These are phyloP conservation scores for Xerus rutilus DNA, from an alignment of 2,797 vertebrate genomes.

Conservation along the genomic window DNA sequence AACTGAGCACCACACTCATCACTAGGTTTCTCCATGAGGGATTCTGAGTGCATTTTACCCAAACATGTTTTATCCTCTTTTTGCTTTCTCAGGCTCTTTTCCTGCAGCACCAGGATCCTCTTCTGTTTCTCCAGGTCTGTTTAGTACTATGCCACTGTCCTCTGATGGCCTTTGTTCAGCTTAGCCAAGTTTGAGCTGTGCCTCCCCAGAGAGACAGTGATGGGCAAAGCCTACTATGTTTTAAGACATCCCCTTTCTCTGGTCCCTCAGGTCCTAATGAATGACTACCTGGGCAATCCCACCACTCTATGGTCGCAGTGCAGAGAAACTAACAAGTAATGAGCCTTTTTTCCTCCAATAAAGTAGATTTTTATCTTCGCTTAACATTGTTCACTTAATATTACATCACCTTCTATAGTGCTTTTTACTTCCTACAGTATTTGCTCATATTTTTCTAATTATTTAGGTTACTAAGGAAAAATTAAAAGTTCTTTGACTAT, in stretches of 20 bases:
- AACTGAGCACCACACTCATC: background rate
- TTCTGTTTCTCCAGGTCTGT: background rate
- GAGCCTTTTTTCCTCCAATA: background rate
- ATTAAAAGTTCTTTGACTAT: background rate
- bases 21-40: background rate
- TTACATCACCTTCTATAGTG: background rate
- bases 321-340: background rate
- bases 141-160: background rate
- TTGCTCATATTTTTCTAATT: background rate
- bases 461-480: background rate
- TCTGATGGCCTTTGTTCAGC: background rate
- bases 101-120: too few species aligned
- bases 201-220: background rate
- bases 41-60: background rate
- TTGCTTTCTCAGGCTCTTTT: background rate
- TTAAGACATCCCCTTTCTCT: background rate
- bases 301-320: background rate
- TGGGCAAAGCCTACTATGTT: background rate
- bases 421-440: background rate
- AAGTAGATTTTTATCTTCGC: background rate
- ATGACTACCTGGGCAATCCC: fast-evolving
- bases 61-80: background rate
- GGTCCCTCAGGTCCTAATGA: too few species aligned
- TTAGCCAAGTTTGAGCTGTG: background rate
- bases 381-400: background rate